Conservation (phyloP, 2,113 vertebrate genomes). For the Alosa alosa region DNA sequence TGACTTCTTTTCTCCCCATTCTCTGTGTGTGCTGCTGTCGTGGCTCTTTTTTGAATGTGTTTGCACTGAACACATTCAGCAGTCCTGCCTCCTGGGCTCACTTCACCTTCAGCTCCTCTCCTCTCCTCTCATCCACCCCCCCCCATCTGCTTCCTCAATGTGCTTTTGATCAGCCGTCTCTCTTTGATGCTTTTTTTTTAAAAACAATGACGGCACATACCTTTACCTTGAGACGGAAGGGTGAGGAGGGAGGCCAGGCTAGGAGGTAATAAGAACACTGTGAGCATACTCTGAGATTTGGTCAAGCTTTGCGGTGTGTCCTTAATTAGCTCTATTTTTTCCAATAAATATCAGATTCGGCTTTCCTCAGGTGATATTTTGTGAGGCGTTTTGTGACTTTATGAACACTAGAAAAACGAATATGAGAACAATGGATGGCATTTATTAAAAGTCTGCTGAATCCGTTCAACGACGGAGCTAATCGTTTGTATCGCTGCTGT, state of each 20-base stretch:
- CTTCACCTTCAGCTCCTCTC: slow-evolving; percentile 13
- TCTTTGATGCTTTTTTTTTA: not conserved
- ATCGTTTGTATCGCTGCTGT: not conserved
- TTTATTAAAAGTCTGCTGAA: not conserved
- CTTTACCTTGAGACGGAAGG: not conserved
- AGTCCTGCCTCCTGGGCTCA: slow-evolving; percentile 19
- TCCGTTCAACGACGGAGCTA: not conserved
- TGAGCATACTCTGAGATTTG: not conserved
- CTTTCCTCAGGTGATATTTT: not conserved
- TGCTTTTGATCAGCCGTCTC: slow-evolving; percentile 4
- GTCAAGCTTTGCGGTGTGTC: not conserved
- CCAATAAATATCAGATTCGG: not conserved
- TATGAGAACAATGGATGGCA: not conserved
- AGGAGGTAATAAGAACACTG: not conserved
- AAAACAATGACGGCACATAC: slow-evolving; percentile 1
- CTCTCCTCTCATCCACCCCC: not conserved
- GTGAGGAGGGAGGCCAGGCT: not conserved
- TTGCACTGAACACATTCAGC: not conserved
- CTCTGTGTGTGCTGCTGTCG: not conserved
- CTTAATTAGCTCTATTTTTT: not conserved
- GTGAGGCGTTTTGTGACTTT: not conserved
- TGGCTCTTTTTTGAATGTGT: not conserved
- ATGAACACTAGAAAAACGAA: not conserved
- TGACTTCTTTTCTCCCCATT: slow-evolving; percentile 10
- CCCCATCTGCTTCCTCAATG: slow-evolving; percentile 3